Base-by-base conservation (phyloP, 2,797 vertebrate genomes). In the Decapterus maruadsi region DNA sequence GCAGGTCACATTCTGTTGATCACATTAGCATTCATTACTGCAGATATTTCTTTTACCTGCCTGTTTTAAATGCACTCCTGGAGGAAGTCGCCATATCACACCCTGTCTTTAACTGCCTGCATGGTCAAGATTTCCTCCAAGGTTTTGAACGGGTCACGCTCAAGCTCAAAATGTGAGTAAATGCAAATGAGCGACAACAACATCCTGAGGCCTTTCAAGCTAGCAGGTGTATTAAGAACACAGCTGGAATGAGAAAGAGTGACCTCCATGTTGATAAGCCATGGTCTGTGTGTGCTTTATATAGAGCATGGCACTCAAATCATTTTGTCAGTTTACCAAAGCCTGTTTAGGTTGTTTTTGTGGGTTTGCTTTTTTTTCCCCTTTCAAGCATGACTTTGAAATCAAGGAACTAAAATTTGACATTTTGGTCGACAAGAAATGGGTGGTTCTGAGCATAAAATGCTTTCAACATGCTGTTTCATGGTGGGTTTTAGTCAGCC, bases 121-220 rank as follows among this genome's bases (percentile, higher is more conserved):
- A 66, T 54, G 72, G 84, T 84, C 80, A 82, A 86, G 77, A 81
- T 68, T 81, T 57, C 68, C 81, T 81, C 64, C 42, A 29, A 80
- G 84, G 80, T 81, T 88, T 66, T 65, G 50, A 76, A 60, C 26
- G n/a, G 72, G 75, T 88, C 72, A 55, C 4, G 40, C 69, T 82
- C 53, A 1, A 57, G 66, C 61, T 83, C 29, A 48, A 79, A 80
- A 82, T 80, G 43, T 36, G 40, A 81, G 68, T 50, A 72, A 71
- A 90, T 90, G 78, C 78, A 89, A 89, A 88, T 90, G 77, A 90
- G 64, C 46, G 10, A 68, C 66, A 81, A 85, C 82, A 88, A 89
- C 90, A 89, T 85, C 88, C 85, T n/a, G 75, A 72, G 78, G 87
- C 81, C 65, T 56, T 68, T 88, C 38, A 61, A 38, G 31, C 68